Base-by-base conservation (phyloP, 23 tunicate genomes). In the Trididemnum miniatum region DNA sequence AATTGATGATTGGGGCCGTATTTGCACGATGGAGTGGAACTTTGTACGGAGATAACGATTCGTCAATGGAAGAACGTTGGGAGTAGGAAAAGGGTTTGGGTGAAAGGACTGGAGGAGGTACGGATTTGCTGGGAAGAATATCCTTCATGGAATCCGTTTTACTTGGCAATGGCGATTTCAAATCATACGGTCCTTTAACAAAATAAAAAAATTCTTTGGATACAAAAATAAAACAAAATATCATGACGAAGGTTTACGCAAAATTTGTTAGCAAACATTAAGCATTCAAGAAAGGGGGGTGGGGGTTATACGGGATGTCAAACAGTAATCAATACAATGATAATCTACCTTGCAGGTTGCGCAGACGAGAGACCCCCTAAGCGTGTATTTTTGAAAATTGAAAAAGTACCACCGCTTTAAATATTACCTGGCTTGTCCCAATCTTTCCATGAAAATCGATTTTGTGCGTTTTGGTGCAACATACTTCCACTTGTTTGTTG, bases 361-460 rank as follows among this genome's bases (percentile, higher is more conserved):
- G n/a, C n/a, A n/a, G n/a, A n/a, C n/a, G n/a, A n/a, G n/a, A n/a
- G n/a, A n/a, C n/a, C n/a, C n/a, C n/a, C n/a, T n/a, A n/a, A n/a
- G n/a, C n/a, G n/a, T n/a, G n/a, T n/a, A n/a, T n/a, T n/a, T n/a
- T n/a, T n/a, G n/a, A n/a, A n/a, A n/a, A n/a, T n/a, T n/a, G n/a
- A n/a, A n/a, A n/a, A n/a, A n/a, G n/a, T n/a, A n/a, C n/a, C n/a
- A n/a, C n/a, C n/a, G n/a, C n/a, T n/a, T n/a, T n/a, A n/a, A n/a
- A n/a, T n/a, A 31, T 20, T 71, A 88, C 93, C 93, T 76, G 93
- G 93, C 49, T 77, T 83, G 1, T 81, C 63, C 93, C 87, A 88
- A 38, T 88, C 93, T 76, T 88, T 88, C 93, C 93, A 88, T 3
- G 65, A 69, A 24, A 74, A 36, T 25, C 66, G 67, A 32, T 71